Evolutionary conservation across 2,113 vertebrate genomes (phyloP), one percentile per base, ranked within the genome.

Genomic region (Naja naja): DNA sequence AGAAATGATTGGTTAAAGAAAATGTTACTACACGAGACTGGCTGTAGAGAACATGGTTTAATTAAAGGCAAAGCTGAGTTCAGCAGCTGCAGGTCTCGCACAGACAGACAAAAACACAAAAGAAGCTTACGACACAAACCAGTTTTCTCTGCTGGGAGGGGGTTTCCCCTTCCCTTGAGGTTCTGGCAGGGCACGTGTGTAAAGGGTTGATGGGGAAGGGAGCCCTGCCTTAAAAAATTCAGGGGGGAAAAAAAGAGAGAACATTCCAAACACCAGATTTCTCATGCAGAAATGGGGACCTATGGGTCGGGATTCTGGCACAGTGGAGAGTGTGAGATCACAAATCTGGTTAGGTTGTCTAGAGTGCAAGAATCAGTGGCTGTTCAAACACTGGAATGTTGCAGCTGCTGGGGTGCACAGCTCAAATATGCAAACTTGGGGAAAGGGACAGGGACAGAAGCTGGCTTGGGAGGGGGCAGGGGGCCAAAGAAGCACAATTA

Each of bases 31-130:
- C 94, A 96, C 90, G 96, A 93, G 93, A 95, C n/a, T 95, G 95
- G 95, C 95, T 98, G 97, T 97, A 98, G 98, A 98, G 98, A 98
- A 99, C 98, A 98, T 97, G 96, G 98, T 98, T 97, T 97, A 98
- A 98, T 99, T 98, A 98, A 99, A 98, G 98, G 98, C 98, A 98
- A 98, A 98, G 98, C 98, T 98, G 98, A 98, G 98, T 98, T 98
- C 98, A 98, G 97, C 98, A 97, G 98, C 98, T 98, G 98, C 98
- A 98, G 97, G 97, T 98, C 98, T 98, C 97, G 97, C 97, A 98
- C 98, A 98, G 97, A 98, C 97, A 97, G 96, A 98, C 97, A 96
- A 96, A 95, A 98, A 98, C 97, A 98, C 97, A 98, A 98, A 97
- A 97, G 95, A 98, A 97, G 95, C 97, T 97, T 97, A 98, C 97